phyloP scores from a whole-genome alignment of 2,797 vertebrate genomes.

The Hyperoplus lanceolatus region DNA sequence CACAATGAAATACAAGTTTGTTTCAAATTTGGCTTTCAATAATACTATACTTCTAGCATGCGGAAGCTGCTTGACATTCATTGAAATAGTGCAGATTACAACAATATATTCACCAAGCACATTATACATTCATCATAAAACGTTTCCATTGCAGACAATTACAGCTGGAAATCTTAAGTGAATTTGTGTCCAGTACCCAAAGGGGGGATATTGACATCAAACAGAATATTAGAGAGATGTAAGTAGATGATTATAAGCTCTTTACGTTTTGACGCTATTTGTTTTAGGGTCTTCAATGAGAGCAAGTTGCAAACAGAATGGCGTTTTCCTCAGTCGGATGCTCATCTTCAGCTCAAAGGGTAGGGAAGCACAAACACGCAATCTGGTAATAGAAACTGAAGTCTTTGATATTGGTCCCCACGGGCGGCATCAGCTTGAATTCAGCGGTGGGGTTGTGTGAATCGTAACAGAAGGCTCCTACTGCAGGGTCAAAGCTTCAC shows the following conservation, averaged over 20 bases:
- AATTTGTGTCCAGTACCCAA: conserved; percentile 15
- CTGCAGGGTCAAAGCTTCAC: conserved; percentile 74
- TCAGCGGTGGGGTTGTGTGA: conserved; percentile 56
- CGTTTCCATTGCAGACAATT: not conserved
- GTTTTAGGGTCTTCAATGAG: conserved; percentile 46
- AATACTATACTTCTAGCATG: not conserved
- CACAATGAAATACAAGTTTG: not conserved
- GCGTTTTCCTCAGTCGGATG: conserved; percentile 53
- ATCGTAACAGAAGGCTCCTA: conserved; percentile 72
- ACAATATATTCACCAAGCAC: conserved; percentile 21
- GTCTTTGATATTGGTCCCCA: conserved; percentile 79
- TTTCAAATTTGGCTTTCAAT: not conserved
- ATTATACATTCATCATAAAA: conserved; percentile 2
- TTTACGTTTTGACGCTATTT: conserved; percentile 56
- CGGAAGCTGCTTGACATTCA: not conserved
- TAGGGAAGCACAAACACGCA: conserved; percentile 59
- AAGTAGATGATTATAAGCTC: conserved; percentile 35
- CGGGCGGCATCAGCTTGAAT: conserved; percentile 69
- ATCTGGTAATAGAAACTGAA: conserved; percentile 68
- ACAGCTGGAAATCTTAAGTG: conserved; percentile 8
- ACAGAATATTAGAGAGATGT: conserved; percentile 31
- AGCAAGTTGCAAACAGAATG: conserved; percentile 34
- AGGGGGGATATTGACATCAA: conserved; percentile 32
- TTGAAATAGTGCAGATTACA: not conserved
- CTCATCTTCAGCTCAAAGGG: conserved; percentile 46